Percentiles rank a stretch among this genome's conserved stretches.
Evolutionary conservation across 2,888 invertebrate species (phyloP).

Genomic region (Eulithis testata): DNA sequence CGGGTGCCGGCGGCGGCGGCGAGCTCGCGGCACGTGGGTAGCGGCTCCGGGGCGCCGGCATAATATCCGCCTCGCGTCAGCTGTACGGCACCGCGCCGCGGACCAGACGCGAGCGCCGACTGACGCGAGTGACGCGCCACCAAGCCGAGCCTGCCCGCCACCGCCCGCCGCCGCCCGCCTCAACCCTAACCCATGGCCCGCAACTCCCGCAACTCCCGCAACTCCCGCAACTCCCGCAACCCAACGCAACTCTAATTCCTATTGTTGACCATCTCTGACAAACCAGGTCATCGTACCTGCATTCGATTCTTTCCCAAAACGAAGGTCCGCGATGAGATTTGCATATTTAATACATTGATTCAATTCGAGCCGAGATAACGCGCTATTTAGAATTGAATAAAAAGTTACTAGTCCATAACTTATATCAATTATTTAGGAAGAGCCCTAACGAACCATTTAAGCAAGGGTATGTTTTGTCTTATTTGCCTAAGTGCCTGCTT

Average conservation of each 20-base stretch:
- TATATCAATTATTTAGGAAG: conserved; percentile 60
- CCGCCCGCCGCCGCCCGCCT: conserved; percentile 42
- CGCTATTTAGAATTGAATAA: conserved; percentile 61
- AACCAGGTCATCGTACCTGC: conserved; percentile 80
- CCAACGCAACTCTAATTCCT: conserved; percentile 61
- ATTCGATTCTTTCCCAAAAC: conserved; percentile 65
- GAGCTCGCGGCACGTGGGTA: conserved; percentile 68
- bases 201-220: conserved; percentile 33
- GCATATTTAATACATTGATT: conserved; percentile 71
- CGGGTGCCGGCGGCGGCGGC: conserved; percentile 60
- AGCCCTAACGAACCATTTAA: conserved; percentile 48
- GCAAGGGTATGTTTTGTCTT: conserved; percentile 37
- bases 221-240: conserved; percentile 38
- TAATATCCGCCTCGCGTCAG: conserved; percentile 64
- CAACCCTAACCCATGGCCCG: conserved; percentile 41
- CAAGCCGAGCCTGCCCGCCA: conserved; percentile 37
- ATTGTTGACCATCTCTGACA: conserved; percentile 76
- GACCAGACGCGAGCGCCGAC: conserved; percentile 49
- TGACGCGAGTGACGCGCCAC: too few relatives aligned
- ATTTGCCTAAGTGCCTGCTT: background rate
- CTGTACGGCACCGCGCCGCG: conserved; percentile 50
- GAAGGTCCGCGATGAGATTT: conserved; percentile 62
- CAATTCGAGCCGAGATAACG: conserved; percentile 61
- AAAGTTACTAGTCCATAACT: conserved; percentile 66
- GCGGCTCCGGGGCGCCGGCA: conserved; percentile 74